These are phyloP conservation scores for Anhinga anhinga DNA, from an alignment of 2,113 vertebrate species.

Conservation along the genomic window DNA sequence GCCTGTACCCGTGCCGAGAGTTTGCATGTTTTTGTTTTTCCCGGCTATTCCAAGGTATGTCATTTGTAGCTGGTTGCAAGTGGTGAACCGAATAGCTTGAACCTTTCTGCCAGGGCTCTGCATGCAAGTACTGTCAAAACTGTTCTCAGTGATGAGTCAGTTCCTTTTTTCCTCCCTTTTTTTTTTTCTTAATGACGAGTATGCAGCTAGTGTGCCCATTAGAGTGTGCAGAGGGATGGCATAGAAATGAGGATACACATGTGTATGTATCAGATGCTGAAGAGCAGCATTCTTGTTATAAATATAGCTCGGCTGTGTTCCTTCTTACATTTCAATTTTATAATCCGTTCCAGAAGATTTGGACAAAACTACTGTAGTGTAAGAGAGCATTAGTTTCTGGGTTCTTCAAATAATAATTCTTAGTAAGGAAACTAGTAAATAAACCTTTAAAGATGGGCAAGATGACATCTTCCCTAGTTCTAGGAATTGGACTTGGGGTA, in stretches of 20 bases:
- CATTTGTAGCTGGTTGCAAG: not conserved
- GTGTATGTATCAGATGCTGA: slow-evolving; percentile 52
- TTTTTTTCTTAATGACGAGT: slow-evolving; percentile 20
- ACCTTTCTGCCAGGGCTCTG: slow-evolving; percentile 8
- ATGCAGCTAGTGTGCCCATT: slow-evolving; percentile 34
- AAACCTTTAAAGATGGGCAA: slow-evolving; percentile 19
- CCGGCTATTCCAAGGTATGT: not conserved
- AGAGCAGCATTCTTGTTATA: slow-evolving; percentile 39
- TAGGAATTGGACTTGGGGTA: not conserved
- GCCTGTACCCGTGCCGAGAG: not conserved
- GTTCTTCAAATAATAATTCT: slow-evolving; percentile 61
- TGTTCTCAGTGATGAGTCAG: slow-evolving; percentile 44
- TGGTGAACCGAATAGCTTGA: not conserved
- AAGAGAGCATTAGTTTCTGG: slow-evolving; percentile 21
- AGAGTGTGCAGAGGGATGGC: slow-evolving; percentile 15
- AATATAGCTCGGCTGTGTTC: slow-evolving; percentile 43
- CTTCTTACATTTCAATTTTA: slow-evolving; percentile 65
- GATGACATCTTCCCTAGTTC: slow-evolving; percentile 38
- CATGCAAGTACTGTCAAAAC: slow-evolving; percentile 42
- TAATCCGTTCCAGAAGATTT: slow-evolving; percentile 56
- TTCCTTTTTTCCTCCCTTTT: not conserved
- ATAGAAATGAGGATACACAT: slow-evolving; percentile 60
- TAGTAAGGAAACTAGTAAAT: slow-evolving; percentile 47
- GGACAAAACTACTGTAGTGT: slow-evolving; percentile 50
- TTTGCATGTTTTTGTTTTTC: not conserved